These are phyloP conservation scores for Rattus norvegicus DNA, from an alignment of 2,113 vertebrate genomes.

Conservation along the genomic window GRCr8 NC_086021.1:161735501-161736000, in stretches of 20 bases:
- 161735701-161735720: conserved; percentile 21
- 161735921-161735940: not conserved
- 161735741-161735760: conserved; percentile 36
- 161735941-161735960: not conserved
- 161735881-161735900: not conserved
- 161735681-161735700: conserved; percentile 57
- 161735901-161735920: not conserved
- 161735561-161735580: not conserved
- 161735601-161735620: not conserved
- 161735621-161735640: not conserved
- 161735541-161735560: not conserved
- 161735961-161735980: not conserved
- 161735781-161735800: not conserved
- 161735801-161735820: not conserved
- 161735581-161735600: not conserved
- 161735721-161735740: conserved; percentile 40
- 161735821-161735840: not conserved
- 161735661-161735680: conserved; percentile 10
- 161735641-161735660: not conserved
- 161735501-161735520: not conserved
- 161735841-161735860: not conserved
- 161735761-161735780: conserved; percentile 34
- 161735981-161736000: too few species aligned
- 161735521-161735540: not conserved
- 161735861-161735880: not conserved